These are phyloP conservation scores for Drosophila mettleri DNA, from an alignment of 2,888 invertebrate genomes.

Conservation along the genomic window DNA sequence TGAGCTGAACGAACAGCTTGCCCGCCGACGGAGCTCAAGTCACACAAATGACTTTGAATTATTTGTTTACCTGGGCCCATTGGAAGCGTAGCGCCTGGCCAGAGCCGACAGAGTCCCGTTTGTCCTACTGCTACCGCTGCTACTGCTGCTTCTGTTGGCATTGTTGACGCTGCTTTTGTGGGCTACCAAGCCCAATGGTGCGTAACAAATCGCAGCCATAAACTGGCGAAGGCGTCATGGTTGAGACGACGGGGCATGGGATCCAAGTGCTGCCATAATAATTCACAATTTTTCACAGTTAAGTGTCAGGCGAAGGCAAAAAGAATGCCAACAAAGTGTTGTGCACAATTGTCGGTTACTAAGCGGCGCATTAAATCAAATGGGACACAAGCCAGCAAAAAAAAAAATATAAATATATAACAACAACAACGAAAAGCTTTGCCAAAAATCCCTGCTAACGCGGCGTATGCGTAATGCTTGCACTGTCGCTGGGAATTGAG, in stretches of 20 bases:
- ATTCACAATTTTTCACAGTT: conserved; percentile 81
- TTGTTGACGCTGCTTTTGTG: conserved; percentile 60
- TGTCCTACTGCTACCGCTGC: conserved; percentile 12
- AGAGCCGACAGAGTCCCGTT: conserved; percentile 10
- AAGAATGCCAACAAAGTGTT: conserved; percentile 52
- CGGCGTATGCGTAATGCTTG: conserved; percentile 62
- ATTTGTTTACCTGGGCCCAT: conserved; percentile 71
- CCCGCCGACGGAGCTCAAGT: conserved; percentile 45
- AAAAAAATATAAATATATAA: no score
- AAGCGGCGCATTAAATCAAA: conserved; percentile 78
- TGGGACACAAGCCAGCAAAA: conserved; percentile 32
- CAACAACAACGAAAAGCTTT: not conserved
- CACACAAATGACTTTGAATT: conserved; percentile 77
- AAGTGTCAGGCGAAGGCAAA: conserved; percentile 73
- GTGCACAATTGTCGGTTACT: conserved; percentile 72
- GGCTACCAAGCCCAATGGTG: conserved; percentile 72
- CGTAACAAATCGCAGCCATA: conserved; percentile 79
- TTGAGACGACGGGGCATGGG: not conserved
- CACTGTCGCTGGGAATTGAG: conserved; percentile 4
- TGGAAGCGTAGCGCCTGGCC: conserved; percentile 21
- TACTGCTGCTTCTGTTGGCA: conserved; percentile 14
- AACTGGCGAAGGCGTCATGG: conserved; percentile 57
- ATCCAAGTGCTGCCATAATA: conserved; percentile 68
- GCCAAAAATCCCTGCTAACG: conserved; percentile 39
- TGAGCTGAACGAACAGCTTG: conserved; percentile 33